Conservation (phyloP, 2,888 invertebrate genomes). For the Nowickia ferox region DNA sequence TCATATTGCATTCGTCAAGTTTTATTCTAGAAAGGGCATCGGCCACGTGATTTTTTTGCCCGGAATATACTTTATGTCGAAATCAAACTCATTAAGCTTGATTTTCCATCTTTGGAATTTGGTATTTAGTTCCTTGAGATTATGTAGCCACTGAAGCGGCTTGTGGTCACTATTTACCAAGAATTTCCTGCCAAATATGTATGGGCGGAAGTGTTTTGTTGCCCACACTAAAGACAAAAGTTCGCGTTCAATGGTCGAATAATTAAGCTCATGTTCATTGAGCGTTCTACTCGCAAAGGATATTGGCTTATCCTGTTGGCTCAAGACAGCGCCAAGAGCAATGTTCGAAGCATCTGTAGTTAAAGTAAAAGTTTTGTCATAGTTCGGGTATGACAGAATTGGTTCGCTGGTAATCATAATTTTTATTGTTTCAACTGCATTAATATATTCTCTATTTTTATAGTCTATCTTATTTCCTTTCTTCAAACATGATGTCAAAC, state of each 20-base stretch:
- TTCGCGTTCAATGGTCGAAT: slow-evolving; percentile 24
- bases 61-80: slow-evolving; percentile 38
- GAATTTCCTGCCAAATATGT: slow-evolving; percentile 33
- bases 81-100: slow-evolving; percentile 17
- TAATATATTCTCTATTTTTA: slow-evolving; percentile 19
- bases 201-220: slow-evolving; percentile 29
- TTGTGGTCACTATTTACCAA: slow-evolving; percentile 17
- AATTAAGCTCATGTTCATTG: slow-evolving; percentile 17
- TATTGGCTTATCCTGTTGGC: background rate
- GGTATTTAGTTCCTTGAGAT: slow-evolving; percentile 1
- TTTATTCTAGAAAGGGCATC: slow-evolving; percentile 33
- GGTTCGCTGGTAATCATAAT: background rate
- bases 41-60: slow-evolving; percentile 24
- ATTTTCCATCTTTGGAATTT: slow-evolving; percentile 13
- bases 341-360: slow-evolving; percentile 17
- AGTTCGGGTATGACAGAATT: slow-evolving; percentile 5
- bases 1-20: slow-evolving; percentile 14
- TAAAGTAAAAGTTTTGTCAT: slow-evolving; percentile 4
- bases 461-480: too few relatives aligned
- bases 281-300: slow-evolving; percentile 24
- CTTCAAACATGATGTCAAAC: slow-evolving; percentile 22
- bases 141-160: slow-evolving; percentile 23
- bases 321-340: too few relatives aligned
- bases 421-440: slow-evolving; percentile 1
- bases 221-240: slow-evolving; percentile 42